A percentile compares a stretch with the other conserved stretches of the same genome.
Evolutionary conservation across 2,888 invertebrate species (phyloP).

Genomic region (Homarus gammarus): DNA sequence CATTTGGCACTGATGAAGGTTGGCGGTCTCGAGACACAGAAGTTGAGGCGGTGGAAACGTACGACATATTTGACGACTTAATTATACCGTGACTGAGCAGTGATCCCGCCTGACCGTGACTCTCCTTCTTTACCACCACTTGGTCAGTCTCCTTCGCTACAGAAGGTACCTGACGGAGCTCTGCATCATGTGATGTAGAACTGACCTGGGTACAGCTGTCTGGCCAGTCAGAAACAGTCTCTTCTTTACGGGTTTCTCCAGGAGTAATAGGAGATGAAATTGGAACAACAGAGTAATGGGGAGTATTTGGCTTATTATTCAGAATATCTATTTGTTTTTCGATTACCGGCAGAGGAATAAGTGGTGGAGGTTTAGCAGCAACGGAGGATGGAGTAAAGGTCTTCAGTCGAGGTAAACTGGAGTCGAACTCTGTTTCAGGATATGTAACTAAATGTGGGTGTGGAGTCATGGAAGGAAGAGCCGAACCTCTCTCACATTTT

Average conservation of each 20-base stretch:
- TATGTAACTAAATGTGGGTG: background rate
- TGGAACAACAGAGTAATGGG: background rate
- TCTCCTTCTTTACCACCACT: too few relatives aligned
- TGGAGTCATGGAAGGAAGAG: background rate
- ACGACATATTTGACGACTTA: background rate
- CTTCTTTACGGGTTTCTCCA: background rate
- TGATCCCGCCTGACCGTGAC: too few relatives aligned
- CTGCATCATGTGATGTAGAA: background rate
- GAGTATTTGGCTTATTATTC: background rate
- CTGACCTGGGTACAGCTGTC: background rate
- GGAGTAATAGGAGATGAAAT: background rate
- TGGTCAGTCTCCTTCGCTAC: too few relatives aligned
- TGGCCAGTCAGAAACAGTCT: background rate
- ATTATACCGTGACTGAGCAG: background rate
- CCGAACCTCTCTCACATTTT: background rate
- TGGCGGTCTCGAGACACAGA: too few relatives aligned
- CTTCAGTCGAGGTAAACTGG: background rate
- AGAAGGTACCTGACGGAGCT: too few relatives aligned
- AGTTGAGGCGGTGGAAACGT: too few relatives aligned
- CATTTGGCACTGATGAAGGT: background rate
- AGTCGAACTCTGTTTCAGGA: background rate
- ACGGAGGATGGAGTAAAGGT: background rate
- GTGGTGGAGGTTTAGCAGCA: background rate
- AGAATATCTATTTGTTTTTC: background rate
- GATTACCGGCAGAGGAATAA: conserved; percentile 9